Evolutionary conservation across 1,140 invertebrate genomes (phyloP).

Genomic region (Heliconius hermathena): DNA sequence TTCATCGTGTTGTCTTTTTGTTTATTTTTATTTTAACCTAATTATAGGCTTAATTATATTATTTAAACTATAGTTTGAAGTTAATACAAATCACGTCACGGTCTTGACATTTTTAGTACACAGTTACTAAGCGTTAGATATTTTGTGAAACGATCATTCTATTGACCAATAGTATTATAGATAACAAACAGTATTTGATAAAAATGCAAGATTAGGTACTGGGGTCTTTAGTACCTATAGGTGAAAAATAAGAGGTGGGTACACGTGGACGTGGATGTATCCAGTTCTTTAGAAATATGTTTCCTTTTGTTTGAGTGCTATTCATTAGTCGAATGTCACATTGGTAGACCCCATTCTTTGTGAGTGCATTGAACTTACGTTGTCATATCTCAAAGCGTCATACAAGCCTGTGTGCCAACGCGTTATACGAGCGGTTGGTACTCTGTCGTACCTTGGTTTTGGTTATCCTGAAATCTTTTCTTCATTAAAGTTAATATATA

Average conservation of each 20-base stretch:
- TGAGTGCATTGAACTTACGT: constrained; percentile 68
- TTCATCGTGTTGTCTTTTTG: no score
- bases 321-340: constrained; percentile 75
- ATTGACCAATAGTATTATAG: neutral
- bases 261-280: constrained; percentile 51
- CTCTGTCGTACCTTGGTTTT: constrained; percentile 44
- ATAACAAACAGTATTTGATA: neutral
- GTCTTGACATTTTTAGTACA: constrained; percentile 1
- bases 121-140: neutral
- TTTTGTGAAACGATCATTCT: neutral
- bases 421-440: constrained; percentile 57
- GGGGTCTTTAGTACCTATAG: neutral
- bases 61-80: neutral
- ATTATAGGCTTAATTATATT: neutral
- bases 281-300: constrained; percentile 43
- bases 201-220: neutral
- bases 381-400: constrained; percentile 59
- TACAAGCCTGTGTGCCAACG: constrained; percentile 53
- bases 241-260: constrained; percentile 30
- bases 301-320: constrained; percentile 67
- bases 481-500: constrained; percentile 31
- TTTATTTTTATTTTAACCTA: neutral
- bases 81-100: neutral
- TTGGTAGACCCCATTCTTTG: constrained; percentile 68
- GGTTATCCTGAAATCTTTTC: constrained; percentile 53